Evolutionary conservation across 37 sponge, comb jelly and placozoan genomes (phyloP), one percentile per base, ranked within the genome.

Genomic region (Halisarca cf. caerulea): DNA sequence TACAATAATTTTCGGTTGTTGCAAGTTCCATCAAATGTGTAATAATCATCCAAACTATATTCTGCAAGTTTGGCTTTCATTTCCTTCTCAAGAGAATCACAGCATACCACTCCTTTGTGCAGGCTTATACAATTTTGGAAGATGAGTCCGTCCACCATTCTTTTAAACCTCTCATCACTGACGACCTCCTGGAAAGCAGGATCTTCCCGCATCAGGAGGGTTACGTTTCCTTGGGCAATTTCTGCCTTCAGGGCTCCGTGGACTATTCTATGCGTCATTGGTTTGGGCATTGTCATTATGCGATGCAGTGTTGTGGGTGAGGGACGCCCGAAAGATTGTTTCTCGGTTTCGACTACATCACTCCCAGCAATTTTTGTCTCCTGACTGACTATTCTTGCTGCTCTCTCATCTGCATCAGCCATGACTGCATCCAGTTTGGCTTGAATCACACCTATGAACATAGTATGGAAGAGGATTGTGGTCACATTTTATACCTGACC

Each of bases 21-120:
- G 64, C 98, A 97, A 30, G 93, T 94, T 0, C 98, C 98, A 77
- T 97, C 93, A 78, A 81, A 70, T 2, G 91, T 89, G 6, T 92
- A 79, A 64, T 88, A 94, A 5, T 28, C 2, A 20, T 69, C 57
- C 21, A 83, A 44, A 62, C 54, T 59, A 17, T 33, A 60, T 15
- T 41, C 43, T 36, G 40, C 2, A 15, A 74, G 45, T 42, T 41
- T 24, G 2, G 32, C 2, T 37, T 41, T 74, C 45, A 41, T 37
- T 39, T 74, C 25, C 0, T 17, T 23, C 20, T 44, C 42, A 40
- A 44, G n/a, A 21, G 11, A n/a, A 23, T 38, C 30, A 6, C 77
- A 74, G 45, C 41, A 2, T 41, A 74, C 36, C 9, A 40, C 11
- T 21, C 38, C 18, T 21, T 23, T 20, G 15, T 41, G 45, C 2